Conservation (phyloP, 2,888 invertebrate species). For the Laothoe populi region DNA sequence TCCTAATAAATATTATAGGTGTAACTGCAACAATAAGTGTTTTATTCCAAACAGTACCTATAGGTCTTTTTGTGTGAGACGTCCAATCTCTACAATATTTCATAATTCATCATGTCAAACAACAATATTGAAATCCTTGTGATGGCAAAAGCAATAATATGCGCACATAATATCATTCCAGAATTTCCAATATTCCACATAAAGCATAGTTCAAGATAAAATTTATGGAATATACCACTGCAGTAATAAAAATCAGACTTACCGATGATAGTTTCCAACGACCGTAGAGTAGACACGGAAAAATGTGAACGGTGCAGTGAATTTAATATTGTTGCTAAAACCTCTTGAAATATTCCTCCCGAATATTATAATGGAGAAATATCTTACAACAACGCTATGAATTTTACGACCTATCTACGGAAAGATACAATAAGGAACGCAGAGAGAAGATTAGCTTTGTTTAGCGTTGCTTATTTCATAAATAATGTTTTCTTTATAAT, state of each 20-base stretch:
- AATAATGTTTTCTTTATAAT: background rate
- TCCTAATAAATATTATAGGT: no score
- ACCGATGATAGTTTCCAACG: conserved; percentile 43
- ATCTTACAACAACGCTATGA: conserved; percentile 44
- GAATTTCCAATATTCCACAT: background rate
- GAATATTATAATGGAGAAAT: conserved; percentile 60
- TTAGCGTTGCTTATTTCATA: background rate
- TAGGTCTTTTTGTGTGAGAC: no score
- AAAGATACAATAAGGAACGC: conserved; percentile 21
- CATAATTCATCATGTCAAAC: no score
- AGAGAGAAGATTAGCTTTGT: background rate
- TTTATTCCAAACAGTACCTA: no score
- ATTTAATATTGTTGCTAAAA: conserved; percentile 73
- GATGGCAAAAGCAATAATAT: background rate
- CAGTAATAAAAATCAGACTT: conserved; percentile 39
- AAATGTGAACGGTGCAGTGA: conserved; percentile 58
- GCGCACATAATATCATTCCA: background rate
- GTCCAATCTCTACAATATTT: no score
- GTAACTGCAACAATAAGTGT: no score
- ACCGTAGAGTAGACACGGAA: conserved; percentile 40
- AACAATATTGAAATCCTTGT: background rate
- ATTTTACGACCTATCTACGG: conserved; percentile 28
- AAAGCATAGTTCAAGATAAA: background rate
- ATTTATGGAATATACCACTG: conserved; percentile 30
- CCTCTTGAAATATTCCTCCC: conserved; percentile 67